A percentile compares a stretch with the other conserved stretches of the same genome.
phyloP scores from a whole-genome alignment of 2,888 invertebrate species.

The Lycaena phlaeas region DNA sequence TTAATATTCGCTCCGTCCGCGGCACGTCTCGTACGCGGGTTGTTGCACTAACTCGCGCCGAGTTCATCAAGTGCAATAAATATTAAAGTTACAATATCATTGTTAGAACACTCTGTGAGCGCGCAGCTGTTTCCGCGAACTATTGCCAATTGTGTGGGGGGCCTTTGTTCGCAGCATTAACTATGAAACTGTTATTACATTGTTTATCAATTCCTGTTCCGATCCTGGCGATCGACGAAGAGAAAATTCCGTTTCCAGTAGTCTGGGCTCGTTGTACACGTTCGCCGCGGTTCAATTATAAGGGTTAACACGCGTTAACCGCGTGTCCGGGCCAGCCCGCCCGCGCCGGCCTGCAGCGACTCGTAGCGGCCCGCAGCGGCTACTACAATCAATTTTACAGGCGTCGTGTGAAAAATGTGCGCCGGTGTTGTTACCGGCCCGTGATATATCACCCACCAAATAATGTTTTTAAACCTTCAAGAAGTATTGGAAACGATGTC shows the following conservation, averaged over 20 bases:
- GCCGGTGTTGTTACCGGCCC: no score
- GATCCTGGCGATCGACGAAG: slow-evolving; percentile 9
- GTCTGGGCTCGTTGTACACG: no score
- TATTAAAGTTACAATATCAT: slow-evolving; percentile 69
- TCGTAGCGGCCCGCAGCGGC: no score
- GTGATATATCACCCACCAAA: slow-evolving; percentile 41
- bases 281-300: slow-evolving; percentile 12
- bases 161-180: slow-evolving; percentile 57
- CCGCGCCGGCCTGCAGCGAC: no score
- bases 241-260: slow-evolving; percentile 2
- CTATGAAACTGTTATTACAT: slow-evolving; percentile 54
- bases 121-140: slow-evolving; percentile 54
- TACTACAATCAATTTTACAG: slow-evolving; percentile 41
- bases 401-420: slow-evolving; percentile 47
- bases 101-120: slow-evolving; percentile 51
- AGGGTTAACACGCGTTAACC: slow-evolving; percentile 12
- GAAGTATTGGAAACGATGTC: slow-evolving; percentile 30
- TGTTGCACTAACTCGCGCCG: slow-evolving; percentile 37
- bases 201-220: slow-evolving; percentile 23
- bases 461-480: slow-evolving; percentile 41
- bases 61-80: slow-evolving; percentile 68
- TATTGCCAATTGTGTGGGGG: slow-evolving; percentile 55
- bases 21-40: slow-evolving; percentile 26
- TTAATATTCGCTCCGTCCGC: slow-evolving; percentile 30
- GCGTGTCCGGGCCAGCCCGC: slow-evolving; percentile 7